A percentile compares a stretch with the other conserved stretches of the same genome.
Conservation (phyloP, 2,888 invertebrate genomes). For the Eupithecia centaureata region DNA sequence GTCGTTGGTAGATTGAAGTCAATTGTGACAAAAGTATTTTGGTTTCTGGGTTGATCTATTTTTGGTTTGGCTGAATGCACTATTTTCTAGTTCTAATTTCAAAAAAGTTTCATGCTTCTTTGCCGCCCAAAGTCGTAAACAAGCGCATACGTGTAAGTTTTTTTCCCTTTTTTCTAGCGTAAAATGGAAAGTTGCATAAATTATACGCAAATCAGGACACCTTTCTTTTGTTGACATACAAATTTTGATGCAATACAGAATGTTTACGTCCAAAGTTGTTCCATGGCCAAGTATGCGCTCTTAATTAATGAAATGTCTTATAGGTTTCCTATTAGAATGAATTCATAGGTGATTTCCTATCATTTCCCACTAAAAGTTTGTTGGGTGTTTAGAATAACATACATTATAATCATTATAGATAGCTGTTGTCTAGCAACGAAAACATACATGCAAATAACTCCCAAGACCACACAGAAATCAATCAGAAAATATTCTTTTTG, state of each 20-base stretch:
- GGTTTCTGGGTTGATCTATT: conserved; percentile 72
- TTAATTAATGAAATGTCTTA: not conserved
- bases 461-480: too few relatives aligned
- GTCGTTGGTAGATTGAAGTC: conserved; percentile 45
- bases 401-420: not conserved
- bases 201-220: conserved; percentile 52
- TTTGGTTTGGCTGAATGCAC: conserved; percentile 60
- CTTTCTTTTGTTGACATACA: conserved; percentile 66
- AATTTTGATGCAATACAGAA: conserved; percentile 54
- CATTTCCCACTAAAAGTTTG: too few relatives aligned
- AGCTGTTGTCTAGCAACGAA: conserved; percentile 22
- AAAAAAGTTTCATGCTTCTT: conserved; percentile 33
- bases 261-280: conserved; percentile 36
- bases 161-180: conserved; percentile 31
- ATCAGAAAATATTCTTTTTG: too few relatives aligned
- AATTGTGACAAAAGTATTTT: conserved; percentile 57
- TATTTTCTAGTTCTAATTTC: conserved; percentile 53
- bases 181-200: conserved; percentile 57
- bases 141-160: conserved; percentile 41
- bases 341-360: not conserved
- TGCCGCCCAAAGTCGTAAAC: conserved; percentile 40
- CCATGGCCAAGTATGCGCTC: not conserved
- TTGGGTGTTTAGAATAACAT: too few relatives aligned
- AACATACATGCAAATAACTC: not conserved
- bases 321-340: not conserved